Evolutionary conservation across 2,888 invertebrate species (phyloP).

Genomic region (Himalopsyche kuldschensis): DNA sequence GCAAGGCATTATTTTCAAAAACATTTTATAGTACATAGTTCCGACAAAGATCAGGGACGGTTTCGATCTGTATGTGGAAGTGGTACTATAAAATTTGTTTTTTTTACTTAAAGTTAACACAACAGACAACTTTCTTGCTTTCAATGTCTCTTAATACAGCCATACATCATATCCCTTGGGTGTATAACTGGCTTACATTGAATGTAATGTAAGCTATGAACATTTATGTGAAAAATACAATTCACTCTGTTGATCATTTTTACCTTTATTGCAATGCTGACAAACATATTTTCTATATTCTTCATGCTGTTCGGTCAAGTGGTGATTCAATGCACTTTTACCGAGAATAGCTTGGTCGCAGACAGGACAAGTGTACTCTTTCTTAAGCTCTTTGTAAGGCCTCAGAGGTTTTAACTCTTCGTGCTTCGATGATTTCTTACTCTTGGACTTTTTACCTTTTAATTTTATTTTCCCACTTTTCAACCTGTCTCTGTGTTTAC

Average conservation of each 20-base stretch:
- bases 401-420: not conserved
- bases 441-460: not conserved
- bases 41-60: no score
- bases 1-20: no score
- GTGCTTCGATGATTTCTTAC: not conserved
- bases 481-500: constrained; percentile 10
- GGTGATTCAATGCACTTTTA: constrained; percentile 16
- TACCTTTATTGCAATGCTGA: constrained; percentile 30
- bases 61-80: no score
- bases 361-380: constrained; percentile 34
- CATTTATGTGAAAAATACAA: not conserved
- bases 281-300: constrained; percentile 32
- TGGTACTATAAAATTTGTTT: no score
- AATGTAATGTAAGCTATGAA: no score
- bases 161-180: not conserved
- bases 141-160: no score
- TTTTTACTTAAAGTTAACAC: no score
- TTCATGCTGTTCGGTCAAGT: constrained; percentile 28
- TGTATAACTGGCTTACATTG: not conserved
- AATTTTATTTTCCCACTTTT: not conserved
- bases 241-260: not conserved
- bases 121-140: no score
- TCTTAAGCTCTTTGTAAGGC: constrained; percentile 8
- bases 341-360: constrained; percentile 20
- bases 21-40: no score